Evolutionary conservation across 2,797 vertebrate species (phyloP).

Genomic region (Zenarchopterus dispar): DNA sequence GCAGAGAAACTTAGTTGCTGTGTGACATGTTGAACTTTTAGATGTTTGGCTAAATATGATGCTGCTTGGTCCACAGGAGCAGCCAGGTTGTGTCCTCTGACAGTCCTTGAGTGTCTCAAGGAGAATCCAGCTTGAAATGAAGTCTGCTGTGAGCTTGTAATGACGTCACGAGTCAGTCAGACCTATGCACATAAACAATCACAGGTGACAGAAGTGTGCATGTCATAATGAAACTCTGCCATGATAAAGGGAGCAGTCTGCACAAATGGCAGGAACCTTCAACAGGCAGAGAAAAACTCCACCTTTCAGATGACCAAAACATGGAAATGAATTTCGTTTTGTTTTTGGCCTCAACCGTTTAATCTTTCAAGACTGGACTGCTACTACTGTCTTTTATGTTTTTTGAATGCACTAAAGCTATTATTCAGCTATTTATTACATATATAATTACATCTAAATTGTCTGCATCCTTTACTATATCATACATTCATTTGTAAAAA

Average conservation of each 20-base stretch:
- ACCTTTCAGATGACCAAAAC: too few species aligned
- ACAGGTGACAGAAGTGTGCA: conserved; percentile 1
- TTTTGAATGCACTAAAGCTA: too few species aligned
- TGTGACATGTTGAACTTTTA: not conserved
- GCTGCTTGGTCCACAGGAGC: not conserved
- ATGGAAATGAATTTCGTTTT: too few species aligned
- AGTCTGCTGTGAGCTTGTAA: conserved; percentile 20
- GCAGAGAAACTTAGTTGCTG: too few species aligned
- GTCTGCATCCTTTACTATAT: too few species aligned
- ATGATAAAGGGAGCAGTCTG: not conserved
- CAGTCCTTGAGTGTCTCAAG: conserved; percentile 23
- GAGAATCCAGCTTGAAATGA: conserved; percentile 3
- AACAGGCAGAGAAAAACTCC: too few species aligned
- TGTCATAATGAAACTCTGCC: not conserved
- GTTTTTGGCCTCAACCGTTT: too few species aligned
- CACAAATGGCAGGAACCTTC: not conserved
- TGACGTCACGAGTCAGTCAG: conserved; percentile 7
- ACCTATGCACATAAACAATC: not conserved
- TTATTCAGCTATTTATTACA: too few species aligned
- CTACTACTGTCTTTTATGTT: too few species aligned
- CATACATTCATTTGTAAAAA: too few species aligned
- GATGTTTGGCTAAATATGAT: conserved; percentile 29
- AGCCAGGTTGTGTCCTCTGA: conserved; percentile 2
- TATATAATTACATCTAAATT: too few species aligned
- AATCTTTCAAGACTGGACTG: too few species aligned